phyloP scores from a whole-genome alignment of 1,140 invertebrate genomes.

The Megathymus violae region DNA sequence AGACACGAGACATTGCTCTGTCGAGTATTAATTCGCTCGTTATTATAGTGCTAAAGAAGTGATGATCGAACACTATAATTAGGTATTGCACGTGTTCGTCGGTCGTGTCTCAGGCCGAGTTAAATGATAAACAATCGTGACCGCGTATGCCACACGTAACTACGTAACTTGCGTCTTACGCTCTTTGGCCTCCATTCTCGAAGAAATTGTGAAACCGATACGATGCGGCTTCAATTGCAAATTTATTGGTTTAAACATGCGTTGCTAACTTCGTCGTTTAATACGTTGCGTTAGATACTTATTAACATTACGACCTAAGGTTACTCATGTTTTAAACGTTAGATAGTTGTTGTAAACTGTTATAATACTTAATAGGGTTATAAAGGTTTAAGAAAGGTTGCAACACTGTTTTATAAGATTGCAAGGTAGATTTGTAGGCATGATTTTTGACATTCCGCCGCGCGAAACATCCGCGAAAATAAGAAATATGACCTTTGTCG shows the following conservation, averaged over 20 bases:
- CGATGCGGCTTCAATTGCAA: slow-evolving; percentile 42
- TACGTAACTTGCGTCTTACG: slow-evolving; percentile 47
- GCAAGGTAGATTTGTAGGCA: too few species aligned
- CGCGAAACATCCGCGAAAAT: too few species aligned
- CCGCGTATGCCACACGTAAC: slow-evolving; percentile 41
- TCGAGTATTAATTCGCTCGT: slow-evolving; percentile 18
- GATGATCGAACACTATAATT: slow-evolving; percentile 48
- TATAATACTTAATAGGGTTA: too few species aligned
- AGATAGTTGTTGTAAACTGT: too few species aligned
- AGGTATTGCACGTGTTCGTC: slow-evolving; percentile 43
- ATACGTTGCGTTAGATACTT: too few species aligned
- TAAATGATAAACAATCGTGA: slow-evolving; percentile 53
- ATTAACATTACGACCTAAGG: too few species aligned
- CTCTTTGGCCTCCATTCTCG: slow-evolving; percentile 55
- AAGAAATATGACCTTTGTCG: not conserved
- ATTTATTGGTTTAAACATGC: slow-evolving; percentile 16
- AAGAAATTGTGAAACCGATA: slow-evolving; percentile 48
- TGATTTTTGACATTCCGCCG: too few species aligned
- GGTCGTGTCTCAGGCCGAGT: slow-evolving; percentile 35
- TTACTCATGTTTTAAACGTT: too few species aligned
- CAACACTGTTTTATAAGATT: too few species aligned
- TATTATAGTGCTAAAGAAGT: slow-evolving; percentile 41
- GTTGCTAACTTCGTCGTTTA: too few species aligned
- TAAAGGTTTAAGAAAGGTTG: too few species aligned
- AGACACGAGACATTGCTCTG: slow-evolving; percentile 16